A percentile compares a stretch with the other conserved stretches of the same genome.
phyloP scores from a whole-genome alignment of 2,888 invertebrate genomes.

The Stictocephala bisonia region DNA sequence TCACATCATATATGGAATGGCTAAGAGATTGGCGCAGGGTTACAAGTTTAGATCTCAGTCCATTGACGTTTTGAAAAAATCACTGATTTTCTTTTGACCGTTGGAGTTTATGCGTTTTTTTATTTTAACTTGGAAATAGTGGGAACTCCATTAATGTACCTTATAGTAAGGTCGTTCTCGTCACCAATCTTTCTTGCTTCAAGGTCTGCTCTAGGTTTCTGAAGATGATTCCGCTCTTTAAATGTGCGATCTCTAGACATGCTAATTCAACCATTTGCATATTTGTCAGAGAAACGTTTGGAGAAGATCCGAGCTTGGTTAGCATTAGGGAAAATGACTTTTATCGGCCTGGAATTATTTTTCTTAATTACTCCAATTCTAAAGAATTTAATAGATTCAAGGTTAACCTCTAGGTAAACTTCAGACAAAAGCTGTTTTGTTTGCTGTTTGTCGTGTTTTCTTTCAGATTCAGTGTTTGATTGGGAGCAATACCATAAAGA shows the following conservation, averaged over 20 bases:
- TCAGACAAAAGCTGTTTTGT: conserved; percentile 5
- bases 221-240: conserved; percentile 2
- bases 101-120: not conserved
- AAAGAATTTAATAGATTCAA: conserved; percentile 7
- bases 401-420: not conserved
- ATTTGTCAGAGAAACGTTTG: not conserved
- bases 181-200: conserved; percentile 5
- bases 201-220: not conserved
- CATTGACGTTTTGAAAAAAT: too few relatives aligned
- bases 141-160: not conserved
- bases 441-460: conserved; percentile 3
- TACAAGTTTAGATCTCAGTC: conserved; percentile 8
- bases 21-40: conserved; percentile 15
- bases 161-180: conserved; percentile 1
- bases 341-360: conserved; percentile 1
- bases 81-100: too few relatives aligned
- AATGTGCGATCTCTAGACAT: conserved; percentile 1
- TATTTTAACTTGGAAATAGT: conserved; percentile 7
- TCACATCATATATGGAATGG: conserved; percentile 10
- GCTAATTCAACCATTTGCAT: not conserved
- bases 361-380: not conserved
- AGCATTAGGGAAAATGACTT: conserved; percentile 1
- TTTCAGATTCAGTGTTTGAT: not conserved
- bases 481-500: conserved; percentile 5
- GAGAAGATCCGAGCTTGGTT: conserved; percentile 1